These are phyloP conservation scores for Furcula furcula DNA, from an alignment of 2,888 invertebrate species.

Conservation along the genomic window DNA sequence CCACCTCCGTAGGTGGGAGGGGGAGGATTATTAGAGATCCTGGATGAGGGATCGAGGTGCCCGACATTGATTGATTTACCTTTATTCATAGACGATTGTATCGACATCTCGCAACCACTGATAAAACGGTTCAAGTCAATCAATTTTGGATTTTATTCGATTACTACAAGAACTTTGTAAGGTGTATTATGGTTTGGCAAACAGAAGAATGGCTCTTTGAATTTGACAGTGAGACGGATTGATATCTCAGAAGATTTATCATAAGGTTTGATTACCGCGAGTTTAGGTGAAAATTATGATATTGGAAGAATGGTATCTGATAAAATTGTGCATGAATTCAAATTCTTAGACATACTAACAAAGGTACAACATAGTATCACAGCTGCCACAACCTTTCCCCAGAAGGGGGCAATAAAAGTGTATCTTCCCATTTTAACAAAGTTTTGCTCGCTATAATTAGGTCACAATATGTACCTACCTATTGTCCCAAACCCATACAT, in stretches of 20 bases:
- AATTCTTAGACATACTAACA: too few species aligned
- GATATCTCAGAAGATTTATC: slow-evolving; percentile 39
- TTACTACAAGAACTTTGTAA: not conserved
- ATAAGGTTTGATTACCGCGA: slow-evolving; percentile 34
- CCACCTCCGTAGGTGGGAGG: slow-evolving; percentile 23
- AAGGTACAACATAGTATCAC: too few species aligned
- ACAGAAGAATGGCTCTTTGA: slow-evolving; percentile 31
- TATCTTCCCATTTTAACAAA: too few species aligned
- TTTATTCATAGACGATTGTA: slow-evolving; percentile 36
- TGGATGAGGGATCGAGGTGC: slow-evolving; percentile 42
- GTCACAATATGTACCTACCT: too few species aligned
- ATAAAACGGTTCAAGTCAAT: not conserved
- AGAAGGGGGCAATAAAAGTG: too few species aligned
- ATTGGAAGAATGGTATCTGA: not conserved
- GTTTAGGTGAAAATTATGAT: slow-evolving; percentile 4
- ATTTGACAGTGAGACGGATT: slow-evolving; percentile 41
- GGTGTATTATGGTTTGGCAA: slow-evolving; percentile 11
- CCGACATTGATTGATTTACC: slow-evolving; percentile 61
- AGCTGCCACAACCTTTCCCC: too few species aligned
- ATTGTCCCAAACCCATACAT: too few species aligned
- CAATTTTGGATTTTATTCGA: slow-evolving; percentile 7
- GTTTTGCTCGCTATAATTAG: too few species aligned
- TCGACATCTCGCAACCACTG: slow-evolving; percentile 21
- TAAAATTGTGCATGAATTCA: too few species aligned
- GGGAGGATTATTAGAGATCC: slow-evolving; percentile 28